phyloP scores from a whole-genome alignment of 2,113 vertebrate genomes.

The Anguilla japonica region DNA sequence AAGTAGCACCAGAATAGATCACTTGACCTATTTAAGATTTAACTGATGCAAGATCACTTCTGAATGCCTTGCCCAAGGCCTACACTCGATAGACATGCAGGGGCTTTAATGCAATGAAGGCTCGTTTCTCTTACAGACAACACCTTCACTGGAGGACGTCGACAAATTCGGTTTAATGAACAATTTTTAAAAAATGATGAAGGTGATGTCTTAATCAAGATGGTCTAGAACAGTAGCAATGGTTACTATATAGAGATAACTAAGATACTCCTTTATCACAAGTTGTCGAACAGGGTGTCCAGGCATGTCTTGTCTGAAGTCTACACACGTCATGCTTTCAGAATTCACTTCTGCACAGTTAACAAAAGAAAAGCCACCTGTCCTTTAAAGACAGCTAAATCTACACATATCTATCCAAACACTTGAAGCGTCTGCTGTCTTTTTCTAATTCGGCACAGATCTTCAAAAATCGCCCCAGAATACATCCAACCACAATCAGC shows the following conservation, averaged over 20 bases:
- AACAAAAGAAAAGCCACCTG: background rate
- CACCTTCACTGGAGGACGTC: background rate
- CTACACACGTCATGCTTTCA: background rate
- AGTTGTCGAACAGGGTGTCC: background rate
- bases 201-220: background rate
- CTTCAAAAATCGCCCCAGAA: background rate
- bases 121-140: background rate
- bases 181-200: background rate
- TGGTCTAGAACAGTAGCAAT: background rate
- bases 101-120: background rate
- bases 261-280: background rate
- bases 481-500: background rate
- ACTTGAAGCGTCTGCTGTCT: background rate
- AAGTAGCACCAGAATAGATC: slow-evolving; percentile 24
- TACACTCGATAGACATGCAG: background rate
- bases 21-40: background rate
- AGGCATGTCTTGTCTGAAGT: background rate
- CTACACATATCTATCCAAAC: background rate
- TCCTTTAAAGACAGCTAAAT: background rate
- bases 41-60: slow-evolving; percentile 37
- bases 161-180: background rate
- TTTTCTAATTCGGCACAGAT: background rate
- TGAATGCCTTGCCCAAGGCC: slow-evolving; percentile 35
- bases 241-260: background rate
- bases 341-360: background rate